Evolutionary conservation across 2,797 vertebrate species (phyloP), one percentile per base, ranked within the genome.

Genomic region (Liasis olivaceus): DNA sequence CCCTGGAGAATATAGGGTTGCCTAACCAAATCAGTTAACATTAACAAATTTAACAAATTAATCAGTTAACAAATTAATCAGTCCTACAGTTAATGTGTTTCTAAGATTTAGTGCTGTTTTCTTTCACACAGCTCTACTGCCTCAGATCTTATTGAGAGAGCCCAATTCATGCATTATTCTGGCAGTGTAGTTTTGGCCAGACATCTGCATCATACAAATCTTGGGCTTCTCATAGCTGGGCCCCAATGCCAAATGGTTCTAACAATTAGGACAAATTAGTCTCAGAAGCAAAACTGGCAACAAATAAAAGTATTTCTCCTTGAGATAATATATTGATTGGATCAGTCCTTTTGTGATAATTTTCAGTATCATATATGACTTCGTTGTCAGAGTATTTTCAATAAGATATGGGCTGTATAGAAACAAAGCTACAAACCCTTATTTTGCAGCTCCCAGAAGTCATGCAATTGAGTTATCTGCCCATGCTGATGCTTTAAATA

Each of bases 321-420:
- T 12, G 24, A 22, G 22, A 72, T 42, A 42, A 56, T 91, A 17
- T 14, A 47, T 56, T 14, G 69, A 87, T 56, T 91, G 81, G 51
- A n/a, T 13, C 60, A 86, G 51, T 86, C 20, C 64, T 28, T 56
- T 8, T 85, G 62, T 92, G 91, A 87, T 66, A 91, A 91, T 88
- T 8, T 77, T 66, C 63, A 95, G 95, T 31, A 31, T 11, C 63
- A 47, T 42, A 13, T 58, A 22, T 64, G 24, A 26, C 51, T 58
- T 89, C 58, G 47, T 56, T 85, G 14, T 17, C 54, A 22, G 59
- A 42, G n/a, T 59, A 12, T 47, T 84, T 28, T 51, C 51, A 51
- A 7, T 51, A 51, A 5, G 5, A 51, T 51, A 7, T 51, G 51
- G 51, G 51, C 51, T 51, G 51, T 6, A 51, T 51, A 51, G 51